These are phyloP conservation scores for Anorthoa munda DNA, from an alignment of 2,888 invertebrate species.

Conservation along the genomic window DNA sequence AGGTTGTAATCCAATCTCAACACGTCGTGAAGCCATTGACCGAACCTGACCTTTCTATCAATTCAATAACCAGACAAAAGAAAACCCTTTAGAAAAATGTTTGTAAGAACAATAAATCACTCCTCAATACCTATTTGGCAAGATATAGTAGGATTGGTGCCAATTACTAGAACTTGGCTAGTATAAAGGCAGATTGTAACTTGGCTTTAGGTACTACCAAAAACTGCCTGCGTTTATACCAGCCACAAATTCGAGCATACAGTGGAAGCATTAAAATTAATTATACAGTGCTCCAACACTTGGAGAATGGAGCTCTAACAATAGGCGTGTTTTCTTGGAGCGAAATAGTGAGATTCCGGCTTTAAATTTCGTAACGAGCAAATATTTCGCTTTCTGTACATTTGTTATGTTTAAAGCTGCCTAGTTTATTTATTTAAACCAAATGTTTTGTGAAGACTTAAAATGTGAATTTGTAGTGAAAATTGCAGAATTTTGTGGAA, in stretches of 20 bases:
- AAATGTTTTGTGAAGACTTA: background rate
- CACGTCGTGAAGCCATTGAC: conserved; percentile 30
- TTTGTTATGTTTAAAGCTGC: conserved; percentile 12
- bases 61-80: conserved; percentile 25
- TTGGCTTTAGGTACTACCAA: conserved; percentile 13
- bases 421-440: conserved; percentile 13
- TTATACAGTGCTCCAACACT: conserved; percentile 46
- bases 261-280: conserved; percentile 52
- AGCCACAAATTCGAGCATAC: conserved; percentile 43
- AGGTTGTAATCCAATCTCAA: conserved; percentile 7
- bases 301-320: conserved; percentile 30
- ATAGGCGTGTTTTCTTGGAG: conserved; percentile 36
- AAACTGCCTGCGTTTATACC: conserved; percentile 29
- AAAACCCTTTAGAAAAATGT: conserved; percentile 32
- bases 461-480: background rate
- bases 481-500: too few relatives aligned
- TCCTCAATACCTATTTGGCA: conserved; percentile 56
- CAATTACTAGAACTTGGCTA: conserved; percentile 56
- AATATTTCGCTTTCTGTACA: conserved; percentile 12
- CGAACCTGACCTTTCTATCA: conserved; percentile 25
- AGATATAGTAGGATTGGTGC: conserved; percentile 42
- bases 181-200: conserved; percentile 17
- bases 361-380: conserved; percentile 34
- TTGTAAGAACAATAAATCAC: conserved; percentile 49
- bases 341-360: conserved; percentile 31